Evolutionary conservation across 2,888 invertebrate species (phyloP).

Genomic region (Mechanitis messenoides): DNA sequence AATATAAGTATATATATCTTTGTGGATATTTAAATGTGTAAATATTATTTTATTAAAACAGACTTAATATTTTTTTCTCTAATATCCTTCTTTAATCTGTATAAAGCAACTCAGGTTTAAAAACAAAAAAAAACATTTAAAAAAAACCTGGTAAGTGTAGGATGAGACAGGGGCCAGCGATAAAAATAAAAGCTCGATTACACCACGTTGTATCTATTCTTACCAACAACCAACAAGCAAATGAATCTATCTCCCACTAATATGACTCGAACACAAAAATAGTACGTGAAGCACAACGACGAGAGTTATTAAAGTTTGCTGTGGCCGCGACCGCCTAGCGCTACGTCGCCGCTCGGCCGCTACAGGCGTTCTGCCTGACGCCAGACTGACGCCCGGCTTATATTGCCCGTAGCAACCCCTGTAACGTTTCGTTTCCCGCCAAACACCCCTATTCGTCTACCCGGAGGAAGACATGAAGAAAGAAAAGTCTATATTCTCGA

Average conservation of each 20-base stretch:
- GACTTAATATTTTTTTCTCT: too few species aligned
- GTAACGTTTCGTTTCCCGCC: conserved; percentile 34
- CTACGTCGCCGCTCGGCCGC: conserved; percentile 48
- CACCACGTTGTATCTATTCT: conserved; percentile 20
- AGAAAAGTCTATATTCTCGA: background rate
- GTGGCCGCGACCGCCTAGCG: conserved; percentile 38
- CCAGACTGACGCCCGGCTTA: conserved; percentile 51
- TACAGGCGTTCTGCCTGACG: conserved; percentile 54
- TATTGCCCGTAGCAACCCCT: conserved; percentile 40
- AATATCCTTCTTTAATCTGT: too few species aligned
- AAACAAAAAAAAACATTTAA: too few species aligned
- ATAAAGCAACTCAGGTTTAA: too few species aligned
- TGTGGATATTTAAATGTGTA: too few species aligned
- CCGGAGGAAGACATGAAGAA: conserved; percentile 8
- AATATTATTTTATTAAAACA: too few species aligned
- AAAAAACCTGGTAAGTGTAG: too few species aligned
- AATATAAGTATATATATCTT: too few species aligned
- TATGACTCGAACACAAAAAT: conserved; percentile 23
- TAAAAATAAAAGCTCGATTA: conserved; percentile 10
- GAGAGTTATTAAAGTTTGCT: conserved; percentile 43
- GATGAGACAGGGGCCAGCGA: background rate
- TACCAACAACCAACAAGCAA: conserved; percentile 26
- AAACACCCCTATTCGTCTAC: conserved; percentile 29
- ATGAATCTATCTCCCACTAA: conserved; percentile 17
- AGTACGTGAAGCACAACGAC: conserved; percentile 21